phyloP scores from a whole-genome alignment of 2,113 vertebrate genomes.

The Rhynchopsitta pachyrhyncha region DNA sequence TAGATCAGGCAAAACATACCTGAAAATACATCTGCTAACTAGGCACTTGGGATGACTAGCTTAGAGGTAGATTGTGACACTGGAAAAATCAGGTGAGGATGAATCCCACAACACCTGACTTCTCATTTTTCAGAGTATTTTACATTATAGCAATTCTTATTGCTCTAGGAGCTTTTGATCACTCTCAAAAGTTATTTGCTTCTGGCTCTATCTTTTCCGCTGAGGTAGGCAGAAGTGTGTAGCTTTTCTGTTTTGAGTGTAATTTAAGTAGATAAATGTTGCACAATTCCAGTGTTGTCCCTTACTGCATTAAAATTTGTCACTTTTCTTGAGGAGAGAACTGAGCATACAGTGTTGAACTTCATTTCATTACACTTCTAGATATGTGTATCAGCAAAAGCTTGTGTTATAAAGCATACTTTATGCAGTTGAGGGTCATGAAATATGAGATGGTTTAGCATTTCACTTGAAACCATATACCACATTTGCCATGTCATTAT shows the following conservation, averaged over 20 bases:
- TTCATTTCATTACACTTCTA: constrained; percentile 13
- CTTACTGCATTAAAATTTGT: not conserved
- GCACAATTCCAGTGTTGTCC: not conserved
- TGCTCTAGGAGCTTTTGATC: not conserved
- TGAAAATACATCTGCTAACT: not conserved
- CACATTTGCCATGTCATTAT: not conserved
- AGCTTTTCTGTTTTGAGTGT: not conserved
- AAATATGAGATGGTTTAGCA: constrained; percentile 15
- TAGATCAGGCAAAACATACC: not conserved
- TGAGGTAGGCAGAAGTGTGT: not conserved
- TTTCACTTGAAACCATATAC: not conserved
- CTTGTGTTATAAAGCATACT: not conserved
- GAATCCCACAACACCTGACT: not conserved
- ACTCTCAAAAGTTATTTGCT: not conserved
- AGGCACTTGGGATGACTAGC: not conserved
- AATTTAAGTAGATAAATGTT: not conserved
- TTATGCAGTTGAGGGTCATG: not conserved
- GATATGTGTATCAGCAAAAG: constrained; percentile 23
- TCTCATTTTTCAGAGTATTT: not conserved
- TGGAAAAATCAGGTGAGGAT: not conserved
- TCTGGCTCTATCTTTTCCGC: not conserved
- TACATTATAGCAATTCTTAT: not conserved
- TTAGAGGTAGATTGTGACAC: not conserved
- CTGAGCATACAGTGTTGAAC: not conserved
- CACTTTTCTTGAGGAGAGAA: not conserved